Percentiles rank a stretch among this genome's conserved stretches.
These are phyloP conservation scores for Eristalinus sepulchralis DNA, from an alignment of 2,888 invertebrate genomes.

Conservation along the genomic window DNA sequence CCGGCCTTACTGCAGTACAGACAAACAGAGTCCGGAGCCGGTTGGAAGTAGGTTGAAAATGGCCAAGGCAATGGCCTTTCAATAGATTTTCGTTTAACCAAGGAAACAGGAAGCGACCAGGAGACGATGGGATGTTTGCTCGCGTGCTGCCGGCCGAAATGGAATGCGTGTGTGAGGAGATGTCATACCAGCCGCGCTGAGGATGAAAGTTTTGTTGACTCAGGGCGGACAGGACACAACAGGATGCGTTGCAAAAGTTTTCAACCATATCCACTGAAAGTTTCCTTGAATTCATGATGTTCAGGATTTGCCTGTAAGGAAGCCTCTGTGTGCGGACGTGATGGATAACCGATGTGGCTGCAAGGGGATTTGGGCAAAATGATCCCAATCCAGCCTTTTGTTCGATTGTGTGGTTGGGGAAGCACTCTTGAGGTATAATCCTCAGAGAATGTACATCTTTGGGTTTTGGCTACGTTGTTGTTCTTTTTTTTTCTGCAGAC, in stretches of 20 bases:
- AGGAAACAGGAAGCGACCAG: slow-evolving; percentile 4
- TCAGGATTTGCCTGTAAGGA: background rate
- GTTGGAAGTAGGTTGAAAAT: slow-evolving; percentile 12
- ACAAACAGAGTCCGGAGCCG: slow-evolving; percentile 6
- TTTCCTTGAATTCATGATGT: background rate
- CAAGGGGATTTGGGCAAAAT: background rate
- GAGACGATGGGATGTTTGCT: background rate
- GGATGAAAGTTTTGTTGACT: background rate
- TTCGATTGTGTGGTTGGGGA: background rate
- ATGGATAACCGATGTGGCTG: background rate
- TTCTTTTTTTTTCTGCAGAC: too few relatives aligned
- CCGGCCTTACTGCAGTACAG: slow-evolving; percentile 10
- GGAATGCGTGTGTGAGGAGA: background rate
- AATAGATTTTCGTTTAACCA: slow-evolving; percentile 7
- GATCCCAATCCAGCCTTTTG: background rate
- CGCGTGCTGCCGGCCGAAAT: background rate
- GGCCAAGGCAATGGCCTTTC: slow-evolving; percentile 29
- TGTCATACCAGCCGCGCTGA: background rate
- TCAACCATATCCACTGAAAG: background rate
- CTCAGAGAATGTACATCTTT: background rate
- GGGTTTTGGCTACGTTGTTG: too few relatives aligned
- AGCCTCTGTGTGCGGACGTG: background rate
- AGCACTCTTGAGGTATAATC: background rate
- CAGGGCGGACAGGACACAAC: background rate
- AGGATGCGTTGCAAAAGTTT: background rate